Evolutionary conservation across 1,140 invertebrate species (phyloP).

Genomic region (Tribolium madens): DNA sequence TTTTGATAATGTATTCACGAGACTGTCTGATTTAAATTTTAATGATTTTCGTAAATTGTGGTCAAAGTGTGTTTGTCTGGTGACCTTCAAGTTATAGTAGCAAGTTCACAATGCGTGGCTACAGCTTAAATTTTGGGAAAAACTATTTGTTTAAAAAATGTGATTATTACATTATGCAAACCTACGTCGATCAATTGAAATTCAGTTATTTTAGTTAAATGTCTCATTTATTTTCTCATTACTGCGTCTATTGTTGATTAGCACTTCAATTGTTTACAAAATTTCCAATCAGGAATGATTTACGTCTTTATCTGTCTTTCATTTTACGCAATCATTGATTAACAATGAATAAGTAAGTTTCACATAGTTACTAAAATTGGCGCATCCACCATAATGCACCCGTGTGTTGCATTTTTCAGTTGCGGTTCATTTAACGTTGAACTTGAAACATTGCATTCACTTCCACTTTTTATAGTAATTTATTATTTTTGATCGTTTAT

Average conservation of each 20-base stretch:
- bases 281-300: background rate
- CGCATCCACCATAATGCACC: slow-evolving; percentile 13
- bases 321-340: background rate
- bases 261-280: background rate
- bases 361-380: background rate
- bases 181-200: no score
- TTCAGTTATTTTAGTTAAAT: background rate
- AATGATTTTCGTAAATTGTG: no score
- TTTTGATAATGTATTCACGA: no score
- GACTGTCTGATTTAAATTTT: no score
- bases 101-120: no score
- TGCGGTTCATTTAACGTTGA: slow-evolving; percentile 26
- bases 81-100: no score
- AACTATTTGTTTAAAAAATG: no score
- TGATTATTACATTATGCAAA: no score
- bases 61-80: no score
- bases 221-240: background rate
- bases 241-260: background rate
- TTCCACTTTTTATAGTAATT: background rate
- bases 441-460: slow-evolving; percentile 3
- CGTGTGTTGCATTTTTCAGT: background rate
- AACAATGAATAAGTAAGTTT: background rate
- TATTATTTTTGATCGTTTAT: slow-evolving; percentile 17
- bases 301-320: background rate
- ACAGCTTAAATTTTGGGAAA: no score